Evolutionary conservation across 1,140 invertebrate species (phyloP).

Genomic region (Ylistrum balloti): DNA sequence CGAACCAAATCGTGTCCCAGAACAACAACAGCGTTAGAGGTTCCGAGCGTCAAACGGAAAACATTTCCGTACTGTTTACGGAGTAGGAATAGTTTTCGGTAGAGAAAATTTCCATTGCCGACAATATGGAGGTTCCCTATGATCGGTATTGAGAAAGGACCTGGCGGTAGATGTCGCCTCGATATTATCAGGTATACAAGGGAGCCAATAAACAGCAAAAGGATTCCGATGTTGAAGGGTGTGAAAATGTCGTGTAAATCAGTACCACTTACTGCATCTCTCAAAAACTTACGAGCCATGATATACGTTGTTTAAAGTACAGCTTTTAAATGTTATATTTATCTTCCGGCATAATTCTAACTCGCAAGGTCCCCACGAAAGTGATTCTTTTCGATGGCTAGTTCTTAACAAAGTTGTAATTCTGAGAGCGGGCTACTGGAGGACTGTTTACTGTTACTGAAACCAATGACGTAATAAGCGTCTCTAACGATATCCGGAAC

Average conservation of each 20-base stretch:
- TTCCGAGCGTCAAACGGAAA: slow-evolving; percentile 46
- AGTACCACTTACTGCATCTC: not conserved
- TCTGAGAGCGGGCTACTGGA: not conserved
- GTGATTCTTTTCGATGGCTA: not conserved
- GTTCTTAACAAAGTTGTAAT: not conserved
- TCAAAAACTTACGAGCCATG: slow-evolving; percentile 8
- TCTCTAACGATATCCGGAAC: not conserved
- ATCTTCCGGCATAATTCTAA: not conserved
- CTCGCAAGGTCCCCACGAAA: not conserved
- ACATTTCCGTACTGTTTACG: slow-evolving; percentile 36
- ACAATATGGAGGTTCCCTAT: not conserved
- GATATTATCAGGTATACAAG: not conserved
- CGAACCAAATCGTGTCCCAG: slow-evolving; percentile 49
- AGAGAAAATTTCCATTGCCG: not conserved
- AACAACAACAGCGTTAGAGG: not conserved
- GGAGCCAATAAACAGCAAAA: not conserved
- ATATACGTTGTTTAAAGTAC: not conserved
- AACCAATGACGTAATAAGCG: not conserved
- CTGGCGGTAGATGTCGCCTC: slow-evolving; percentile 21
- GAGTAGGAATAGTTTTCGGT: not conserved
- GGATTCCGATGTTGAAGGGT: not conserved
- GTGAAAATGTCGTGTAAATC: not conserved
- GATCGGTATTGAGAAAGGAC: not conserved
- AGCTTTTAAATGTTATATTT: not conserved
- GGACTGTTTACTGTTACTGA: not conserved